These are phyloP conservation scores for Wasmannia auropunctata DNA, from an alignment of 1,140 invertebrate genomes.

Conservation along the genomic window DNA sequence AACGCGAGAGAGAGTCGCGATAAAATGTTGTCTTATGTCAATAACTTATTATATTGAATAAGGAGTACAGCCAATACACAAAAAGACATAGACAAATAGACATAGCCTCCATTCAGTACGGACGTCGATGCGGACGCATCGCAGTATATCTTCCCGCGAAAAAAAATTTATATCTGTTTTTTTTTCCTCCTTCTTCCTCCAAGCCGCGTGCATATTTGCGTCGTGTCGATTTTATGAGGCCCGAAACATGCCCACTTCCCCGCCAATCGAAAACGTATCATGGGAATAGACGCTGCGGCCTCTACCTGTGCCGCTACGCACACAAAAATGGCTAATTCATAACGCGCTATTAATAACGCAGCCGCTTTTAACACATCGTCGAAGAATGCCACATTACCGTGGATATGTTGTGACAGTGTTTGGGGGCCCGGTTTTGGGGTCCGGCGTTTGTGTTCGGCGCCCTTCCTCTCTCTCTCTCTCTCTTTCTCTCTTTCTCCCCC, in stretches of 20 bases:
- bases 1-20: not conserved
- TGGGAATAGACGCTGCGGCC: slow-evolving; percentile 30
- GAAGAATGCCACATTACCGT: slow-evolving; percentile 50
- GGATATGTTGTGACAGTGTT: slow-evolving; percentile 78
- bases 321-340: slow-evolving; percentile 73
- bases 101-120: not conserved
- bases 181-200: not conserved
- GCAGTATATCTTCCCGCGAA: not conserved
- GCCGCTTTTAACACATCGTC: slow-evolving; percentile 62
- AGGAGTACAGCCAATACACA: not conserved
- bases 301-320: slow-evolving; percentile 58
- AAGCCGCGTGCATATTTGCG: not conserved
- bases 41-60: not conserved
- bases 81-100: too few species aligned
- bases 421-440: slow-evolving; percentile 75
- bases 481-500: too few species aligned
- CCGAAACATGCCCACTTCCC: slow-evolving; percentile 39
- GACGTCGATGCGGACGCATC: not conserved
- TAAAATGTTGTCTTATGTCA: not conserved
- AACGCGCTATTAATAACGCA: slow-evolving; percentile 74
- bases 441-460: slow-evolving; percentile 67
- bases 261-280: slow-evolving; percentile 27
- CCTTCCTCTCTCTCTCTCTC: too few species aligned
- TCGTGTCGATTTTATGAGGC: not conserved
- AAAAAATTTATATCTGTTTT: slow-evolving; percentile 3